Evolutionary conservation across 2,888 invertebrate species (phyloP), one percentile per base, ranked within the genome.

Genomic region (Drosophila trichaetosa): DNA sequence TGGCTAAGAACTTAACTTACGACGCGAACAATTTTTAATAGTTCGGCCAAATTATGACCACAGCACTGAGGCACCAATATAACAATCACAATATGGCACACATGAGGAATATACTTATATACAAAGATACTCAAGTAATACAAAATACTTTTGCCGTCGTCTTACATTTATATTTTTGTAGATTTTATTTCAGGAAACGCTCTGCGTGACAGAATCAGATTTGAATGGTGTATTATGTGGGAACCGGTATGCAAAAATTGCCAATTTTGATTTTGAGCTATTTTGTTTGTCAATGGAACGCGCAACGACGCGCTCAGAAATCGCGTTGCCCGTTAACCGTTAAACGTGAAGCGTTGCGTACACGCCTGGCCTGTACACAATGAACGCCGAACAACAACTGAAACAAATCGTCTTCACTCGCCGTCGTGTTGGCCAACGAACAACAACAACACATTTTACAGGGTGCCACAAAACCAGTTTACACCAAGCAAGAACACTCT

Each of bases 361-460:
- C 77, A 86, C 86, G 83, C 74, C 82, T 73, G 70, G 63, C 70
- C 78, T 87, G 80, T 71, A 73, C 82, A 69, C 81, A 64, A 74
- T 61, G 86, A 89, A 89, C 88, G 83, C 74, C 87, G 86, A 89
- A 87, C 74, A 88, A 83, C 72, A 86, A 89, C 90, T 87, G 89
- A 73, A 67, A 29, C 51, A 49, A 49, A n/a, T 53, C 46, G 53
- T 54, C 51, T 49, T 53, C 54, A 36, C 6, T 52, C 31, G 65
- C 40, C 34, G 27, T 64, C 76, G 63, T 31, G 27, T 36, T 52
- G 53, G 46, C 33, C 38, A 62, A 76, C 46, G 34, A 21, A 53
- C 60, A 34, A 46, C 40, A 46, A 13, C 53, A 33, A 29, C 40
- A 42, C 16, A 21, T 27, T 4, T 24, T 71, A 82, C 87, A 70